Evolutionary conservation across 1,140 invertebrate species (phyloP), one percentile per base, ranked within the genome.

Genomic region (Whitmania pigra): DNA sequence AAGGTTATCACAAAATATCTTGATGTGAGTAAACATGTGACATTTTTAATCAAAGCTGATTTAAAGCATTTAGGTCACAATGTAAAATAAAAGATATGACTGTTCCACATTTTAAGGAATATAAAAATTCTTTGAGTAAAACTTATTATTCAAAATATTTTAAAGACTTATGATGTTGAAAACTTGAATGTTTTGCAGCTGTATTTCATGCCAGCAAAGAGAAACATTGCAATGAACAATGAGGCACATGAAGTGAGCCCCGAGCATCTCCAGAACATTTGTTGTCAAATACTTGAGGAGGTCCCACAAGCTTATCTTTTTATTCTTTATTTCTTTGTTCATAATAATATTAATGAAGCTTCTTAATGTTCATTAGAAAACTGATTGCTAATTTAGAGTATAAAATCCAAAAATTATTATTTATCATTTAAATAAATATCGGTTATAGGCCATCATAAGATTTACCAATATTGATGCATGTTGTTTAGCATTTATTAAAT

Each of bases 211-310:
- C 88, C 88, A 73, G 89, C 88, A 53, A 86, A 90, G n/a, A 86
- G 87, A 72, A 91, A 91, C 78, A 89, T 91, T 69, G 84, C 85
- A 76, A 82, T 84, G 72, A 91, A 91, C 82, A 84, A 89, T 76
- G 89, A 89, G 31, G 85, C 86, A 25, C 86, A 88, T 75, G 86
- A 88, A 76, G 87, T 90, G 0, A 87, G 85, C 76, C 88, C 90
- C 80, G 88, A 90, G 76, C 87, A 89, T 79, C 84, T 90, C 73
- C 83, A 86, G 74, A 86, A 87, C 73, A 87, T 90, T 0, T 90
- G 89, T 78, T 83, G 87, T 74, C 86, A 88, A 69, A 89, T 91
- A 80, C 81, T 91, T 69, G 90, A 91, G 80, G 89, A 90, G 74
- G 83, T 80, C 67, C 60, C 67, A 67, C 31, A 31, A 67, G 29